A percentile compares a stretch with the other conserved stretches of the same genome.
phyloP scores from a whole-genome alignment of 2,113 vertebrate species.

The Varanus komodoensis region DNA sequence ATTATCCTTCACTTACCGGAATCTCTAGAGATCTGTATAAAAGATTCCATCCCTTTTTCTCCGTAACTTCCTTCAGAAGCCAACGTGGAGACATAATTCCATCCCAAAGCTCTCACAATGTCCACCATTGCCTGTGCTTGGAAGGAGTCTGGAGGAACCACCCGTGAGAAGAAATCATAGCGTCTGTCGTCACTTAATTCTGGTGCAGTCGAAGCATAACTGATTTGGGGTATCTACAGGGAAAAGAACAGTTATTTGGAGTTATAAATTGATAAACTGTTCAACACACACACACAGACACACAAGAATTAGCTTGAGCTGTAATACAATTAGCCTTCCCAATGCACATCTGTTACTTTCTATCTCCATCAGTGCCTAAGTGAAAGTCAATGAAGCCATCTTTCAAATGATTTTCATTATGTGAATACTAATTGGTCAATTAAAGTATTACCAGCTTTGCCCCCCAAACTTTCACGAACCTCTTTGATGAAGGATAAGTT shows the following conservation, averaged over 20 bases:
- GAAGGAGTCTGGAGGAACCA: conserved; percentile 97
- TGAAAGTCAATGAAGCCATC: conserved; percentile 30
- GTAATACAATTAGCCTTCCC: background rate
- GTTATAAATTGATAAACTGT: conserved; percentile 58
- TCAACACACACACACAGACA: conserved; percentile 37
- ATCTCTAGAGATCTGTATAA: conserved; percentile 97
- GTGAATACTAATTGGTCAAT: conserved; percentile 19
- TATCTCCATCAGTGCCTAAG: background rate
- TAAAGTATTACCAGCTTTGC: background rate
- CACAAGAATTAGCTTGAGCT: conserved; percentile 48
- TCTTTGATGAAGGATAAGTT: conserved; percentile 16
- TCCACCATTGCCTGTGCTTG: conserved; percentile 99
- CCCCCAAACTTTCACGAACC: background rate
- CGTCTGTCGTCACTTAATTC: conserved; percentile 96
- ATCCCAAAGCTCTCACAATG: conserved; percentile 93
- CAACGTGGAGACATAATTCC: conserved; percentile 97
- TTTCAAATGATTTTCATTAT: conserved; percentile 27
- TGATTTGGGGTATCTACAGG: conserved; percentile 96
- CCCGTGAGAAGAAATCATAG: conserved; percentile 98
- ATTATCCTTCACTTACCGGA: conserved; percentile 83
- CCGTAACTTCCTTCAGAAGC: conserved; percentile 98
- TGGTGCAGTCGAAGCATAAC: conserved; percentile 96
- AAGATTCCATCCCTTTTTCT: conserved; percentile 97
- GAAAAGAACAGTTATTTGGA: conserved; percentile 69
- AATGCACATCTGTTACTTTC: background rate